Evolutionary conservation across 2,888 invertebrate genomes (phyloP), one percentile per base, ranked within the genome.

Genomic region (Diadromus collaris): DNA sequence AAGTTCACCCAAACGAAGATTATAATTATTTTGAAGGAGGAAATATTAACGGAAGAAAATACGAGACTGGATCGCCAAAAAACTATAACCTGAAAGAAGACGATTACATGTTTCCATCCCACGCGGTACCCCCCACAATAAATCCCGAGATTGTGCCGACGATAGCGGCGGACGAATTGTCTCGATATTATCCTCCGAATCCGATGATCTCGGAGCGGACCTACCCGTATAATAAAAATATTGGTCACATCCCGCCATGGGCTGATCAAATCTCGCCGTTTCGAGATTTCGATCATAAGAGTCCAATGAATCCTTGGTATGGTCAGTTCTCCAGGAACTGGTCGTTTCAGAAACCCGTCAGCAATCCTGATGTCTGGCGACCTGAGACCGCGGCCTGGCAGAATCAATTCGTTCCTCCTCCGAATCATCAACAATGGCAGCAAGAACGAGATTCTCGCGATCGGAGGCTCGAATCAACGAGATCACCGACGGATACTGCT

Each of bases 351-450:
- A 10, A 69, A 19, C 32, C 24, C 2, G 19, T 46, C 3, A 6
- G 41, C 29, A 48, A 51, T 68, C 56, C 67, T 6, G 34, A 60
- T 9, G 46, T 46, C 34, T 24, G n/a, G 13, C 38, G 27, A 29
- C 32, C 32, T 10, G 19, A 38, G 19, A 13, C 38, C 13, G 13
- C 13, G 1, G 10, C 32, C 6, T 72, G 71, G 76, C 72, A 58
- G 51, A 24, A 71, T 32, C 67, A 63, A 32, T 54, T 51, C 19
- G 44, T 69, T 54, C 60, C 73, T 34, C 46, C 51, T 4, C 21
- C 21, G 10, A 67, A 76, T 63, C 54, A 64, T 21, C 68, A 73
- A 34, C 68, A 73, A 27, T 79, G 76, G 79, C 58, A 19, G 38
- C 73, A 65, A n/a, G 56, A 27, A 6, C 21, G 16, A 56, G 58